These are phyloP conservation scores for Scleropages formosus DNA, from an alignment of 2,797 vertebrate species.

Conservation along the genomic window DNA sequence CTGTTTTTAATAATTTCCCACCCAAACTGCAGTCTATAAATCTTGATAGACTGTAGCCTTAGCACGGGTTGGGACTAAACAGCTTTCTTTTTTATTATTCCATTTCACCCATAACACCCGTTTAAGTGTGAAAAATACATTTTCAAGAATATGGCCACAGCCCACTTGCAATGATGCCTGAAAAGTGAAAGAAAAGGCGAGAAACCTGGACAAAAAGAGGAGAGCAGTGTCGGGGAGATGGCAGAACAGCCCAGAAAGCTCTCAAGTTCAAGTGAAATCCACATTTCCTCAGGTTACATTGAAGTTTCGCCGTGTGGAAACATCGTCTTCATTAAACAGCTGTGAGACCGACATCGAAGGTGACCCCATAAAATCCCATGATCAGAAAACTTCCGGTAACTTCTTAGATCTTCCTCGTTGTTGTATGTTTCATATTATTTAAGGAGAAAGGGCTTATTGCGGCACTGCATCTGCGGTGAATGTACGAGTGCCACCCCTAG, in stretches of 20 bases:
- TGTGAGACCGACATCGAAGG: constrained; percentile 63
- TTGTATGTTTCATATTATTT: too few species aligned
- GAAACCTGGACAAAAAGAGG: background rate
- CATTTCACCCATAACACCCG: too few species aligned
- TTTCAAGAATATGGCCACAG: constrained; percentile 9
- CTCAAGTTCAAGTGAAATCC: background rate
- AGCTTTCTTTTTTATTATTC: too few species aligned
- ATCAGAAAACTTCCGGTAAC: too few species aligned
- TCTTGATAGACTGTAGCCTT: too few species aligned
- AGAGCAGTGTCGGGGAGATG: background rate
- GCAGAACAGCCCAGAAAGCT: constrained; percentile 30
- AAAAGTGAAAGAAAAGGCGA: background rate
- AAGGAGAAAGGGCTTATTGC: too few species aligned
- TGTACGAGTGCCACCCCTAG: constrained; percentile 67
- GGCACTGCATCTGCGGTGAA: constrained; percentile 41
- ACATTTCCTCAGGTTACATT: background rate
- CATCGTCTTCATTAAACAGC: constrained; percentile 46
- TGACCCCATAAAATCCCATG: too few species aligned
- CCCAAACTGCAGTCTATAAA: too few species aligned
- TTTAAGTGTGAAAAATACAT: too few species aligned
- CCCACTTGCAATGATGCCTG: constrained; percentile 11
- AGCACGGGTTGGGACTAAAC: too few species aligned
- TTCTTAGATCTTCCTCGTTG: constrained; percentile 64
- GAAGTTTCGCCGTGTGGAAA: too few species aligned
- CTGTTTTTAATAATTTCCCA: too few species aligned